Evolutionary conservation across 2,797 vertebrate genomes (phyloP).

Genomic region (Linurgus olivaceus): DNA sequence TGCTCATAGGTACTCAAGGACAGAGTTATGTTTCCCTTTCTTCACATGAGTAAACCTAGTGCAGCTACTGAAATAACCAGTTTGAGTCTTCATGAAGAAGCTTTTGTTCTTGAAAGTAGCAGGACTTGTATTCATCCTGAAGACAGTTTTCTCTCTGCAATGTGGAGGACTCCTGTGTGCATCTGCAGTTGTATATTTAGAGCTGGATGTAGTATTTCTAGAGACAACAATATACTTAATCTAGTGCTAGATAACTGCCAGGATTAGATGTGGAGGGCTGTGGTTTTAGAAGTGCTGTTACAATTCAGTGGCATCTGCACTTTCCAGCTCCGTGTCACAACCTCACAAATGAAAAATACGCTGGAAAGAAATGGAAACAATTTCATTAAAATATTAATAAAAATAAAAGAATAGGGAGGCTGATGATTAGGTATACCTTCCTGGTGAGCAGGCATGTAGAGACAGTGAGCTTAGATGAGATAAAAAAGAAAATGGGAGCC

Average conservation of each 20-base stretch:
- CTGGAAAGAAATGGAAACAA: not conserved
- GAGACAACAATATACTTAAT: not conserved
- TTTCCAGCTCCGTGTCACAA: not conserved
- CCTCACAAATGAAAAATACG: not conserved
- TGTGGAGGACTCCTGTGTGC: not conserved
- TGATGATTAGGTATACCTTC: not conserved
- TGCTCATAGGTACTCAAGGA: not conserved
- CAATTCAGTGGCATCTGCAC: not conserved
- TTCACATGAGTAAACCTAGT: not conserved
- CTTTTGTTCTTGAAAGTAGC: not conserved
- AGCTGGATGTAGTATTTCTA: not conserved
- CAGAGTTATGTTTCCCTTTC: not conserved
- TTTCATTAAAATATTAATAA: not conserved
- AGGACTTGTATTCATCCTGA: not conserved
- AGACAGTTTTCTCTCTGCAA: not conserved
- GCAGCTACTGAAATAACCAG: not conserved
- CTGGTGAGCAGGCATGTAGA: not conserved
- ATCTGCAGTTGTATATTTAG: not conserved
- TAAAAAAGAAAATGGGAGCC: conserved; percentile 30
- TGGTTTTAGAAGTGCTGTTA: not conserved
- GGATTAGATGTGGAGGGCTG: not conserved
- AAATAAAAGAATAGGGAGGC: not conserved
- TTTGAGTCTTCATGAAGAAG: not conserved
- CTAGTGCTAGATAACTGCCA: not conserved
- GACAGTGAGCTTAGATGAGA: conserved; percentile 2